Evolutionary conservation across 2,888 invertebrate genomes (phyloP).

Genomic region (Bimastos eiseni): DNA sequence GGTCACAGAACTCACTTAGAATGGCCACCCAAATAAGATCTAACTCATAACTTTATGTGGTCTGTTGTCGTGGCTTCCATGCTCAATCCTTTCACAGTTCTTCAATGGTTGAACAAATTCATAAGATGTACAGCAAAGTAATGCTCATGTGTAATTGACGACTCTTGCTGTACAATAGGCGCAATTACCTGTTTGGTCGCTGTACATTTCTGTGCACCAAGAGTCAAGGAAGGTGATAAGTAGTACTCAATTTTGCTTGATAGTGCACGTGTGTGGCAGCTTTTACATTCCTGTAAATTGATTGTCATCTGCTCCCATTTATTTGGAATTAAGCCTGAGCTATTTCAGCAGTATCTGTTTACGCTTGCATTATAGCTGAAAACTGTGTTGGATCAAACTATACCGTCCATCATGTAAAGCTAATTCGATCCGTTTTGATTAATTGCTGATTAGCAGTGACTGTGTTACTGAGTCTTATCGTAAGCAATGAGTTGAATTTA

Average conservation of each 20-base stretch:
- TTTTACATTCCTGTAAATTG: not conserved
- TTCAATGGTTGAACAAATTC: not conserved
- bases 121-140: not conserved
- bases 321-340: not conserved
- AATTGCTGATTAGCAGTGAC: not conserved
- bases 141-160: not conserved
- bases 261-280: not conserved
- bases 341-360: not conserved
- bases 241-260: not conserved
- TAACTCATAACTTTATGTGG: not conserved
- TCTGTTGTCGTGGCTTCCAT: not conserved
- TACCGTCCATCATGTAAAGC: not conserved
- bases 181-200: too few relatives aligned
- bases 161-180: not conserved
- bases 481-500: not conserved
- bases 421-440: not conserved
- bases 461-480: not conserved
- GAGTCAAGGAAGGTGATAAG: too few relatives aligned
- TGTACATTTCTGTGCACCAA: not conserved
- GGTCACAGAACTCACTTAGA: too few relatives aligned
- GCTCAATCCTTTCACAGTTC: not conserved
- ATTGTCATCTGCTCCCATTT: not conserved
- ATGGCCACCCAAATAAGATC: too few relatives aligned
- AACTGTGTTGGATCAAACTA: too few relatives aligned
- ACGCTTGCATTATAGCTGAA: not conserved